phyloP scores from a whole-genome alignment of 2,888 invertebrate genomes.

The Spilarctia lutea region DNA sequence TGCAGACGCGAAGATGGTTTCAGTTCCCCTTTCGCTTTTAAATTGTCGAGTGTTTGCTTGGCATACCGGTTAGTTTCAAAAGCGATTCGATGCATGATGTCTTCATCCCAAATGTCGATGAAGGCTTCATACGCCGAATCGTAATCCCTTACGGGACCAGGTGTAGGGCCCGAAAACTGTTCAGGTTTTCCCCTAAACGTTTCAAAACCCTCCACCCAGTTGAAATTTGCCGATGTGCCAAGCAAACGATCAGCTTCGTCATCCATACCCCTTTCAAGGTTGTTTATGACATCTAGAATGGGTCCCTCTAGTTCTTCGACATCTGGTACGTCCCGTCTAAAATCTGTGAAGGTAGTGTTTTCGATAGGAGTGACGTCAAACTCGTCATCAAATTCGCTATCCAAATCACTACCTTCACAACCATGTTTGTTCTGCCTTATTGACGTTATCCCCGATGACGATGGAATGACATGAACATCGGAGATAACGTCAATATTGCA shows the following conservation, averaged over 20 bases:
- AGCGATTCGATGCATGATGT: constrained; percentile 41
- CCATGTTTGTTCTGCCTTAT: neutral
- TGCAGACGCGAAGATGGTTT: constrained; percentile 29
- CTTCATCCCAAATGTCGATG: constrained; percentile 34
- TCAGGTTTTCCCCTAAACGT: constrained; percentile 40
- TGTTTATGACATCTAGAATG: constrained; percentile 18
- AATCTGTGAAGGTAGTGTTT: neutral
- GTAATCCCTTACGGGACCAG: constrained; percentile 37
- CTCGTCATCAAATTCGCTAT: constrained; percentile 36
- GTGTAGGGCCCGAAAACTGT: constrained; percentile 37
- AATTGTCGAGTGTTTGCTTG: constrained; percentile 32
- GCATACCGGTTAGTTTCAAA: constrained; percentile 48
- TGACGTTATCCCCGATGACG: constrained; percentile 9
- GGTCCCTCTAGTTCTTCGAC: constrained; percentile 39
- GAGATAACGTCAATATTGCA: too few relatives aligned
- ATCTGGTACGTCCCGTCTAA: constrained; percentile 28
- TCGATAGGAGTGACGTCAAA: constrained; percentile 20
- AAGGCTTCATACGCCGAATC: constrained; percentile 42
- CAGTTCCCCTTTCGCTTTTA: constrained; percentile 2
- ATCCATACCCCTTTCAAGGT: constrained; percentile 37
- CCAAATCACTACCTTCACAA: constrained; percentile 28
- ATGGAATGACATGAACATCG: constrained; percentile 10
- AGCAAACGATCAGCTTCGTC: constrained; percentile 32
- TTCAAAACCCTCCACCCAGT: constrained; percentile 30
- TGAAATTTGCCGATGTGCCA: constrained; percentile 20